phyloP scores from a whole-genome alignment of 2,797 vertebrate species.

The Tenualosa thibaudeaui region DNA sequence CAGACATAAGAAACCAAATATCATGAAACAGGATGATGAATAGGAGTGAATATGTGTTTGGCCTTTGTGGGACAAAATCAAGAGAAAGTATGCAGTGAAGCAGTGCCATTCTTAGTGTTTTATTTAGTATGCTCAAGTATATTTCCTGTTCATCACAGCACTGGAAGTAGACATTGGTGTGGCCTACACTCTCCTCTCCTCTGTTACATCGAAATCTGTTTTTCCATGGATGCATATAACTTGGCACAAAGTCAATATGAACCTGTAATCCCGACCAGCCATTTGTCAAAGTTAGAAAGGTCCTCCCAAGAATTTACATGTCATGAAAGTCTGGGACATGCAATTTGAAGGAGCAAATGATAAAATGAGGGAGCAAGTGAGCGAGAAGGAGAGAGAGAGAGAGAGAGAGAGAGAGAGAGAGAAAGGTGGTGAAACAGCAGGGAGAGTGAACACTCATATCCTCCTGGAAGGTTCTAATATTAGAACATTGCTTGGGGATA shows the following conservation, averaged over 20 bases:
- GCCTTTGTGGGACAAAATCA: neutral
- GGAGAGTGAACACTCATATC: slow-evolving; percentile 45
- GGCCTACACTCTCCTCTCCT: neutral
- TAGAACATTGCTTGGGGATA: slow-evolving; percentile 59
- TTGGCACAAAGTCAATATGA: neutral
- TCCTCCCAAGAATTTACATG: slow-evolving; percentile 21
- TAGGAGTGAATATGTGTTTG: neutral
- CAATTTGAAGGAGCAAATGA: slow-evolving; percentile 25
- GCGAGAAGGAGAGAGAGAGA: slow-evolving; percentile 24
- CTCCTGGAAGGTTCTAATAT: slow-evolving; percentile 53
- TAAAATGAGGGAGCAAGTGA: slow-evolving; percentile 27
- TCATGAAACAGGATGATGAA: neutral
- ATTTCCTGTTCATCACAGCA: neutral
- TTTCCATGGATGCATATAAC: neutral
- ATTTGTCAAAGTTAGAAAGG: slow-evolving; percentile 12
- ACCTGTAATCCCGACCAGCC: neutral
- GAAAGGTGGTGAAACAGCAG: slow-evolving; percentile 6
- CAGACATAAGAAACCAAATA: neutral
- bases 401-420: neutral
- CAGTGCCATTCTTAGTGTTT: neutral
- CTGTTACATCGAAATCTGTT: neutral
- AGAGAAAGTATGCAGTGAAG: neutral
- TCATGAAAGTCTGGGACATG: slow-evolving; percentile 33
- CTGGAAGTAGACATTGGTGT: neutral
- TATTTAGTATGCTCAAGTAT: too few relatives aligned